Evolutionary conservation across 2,113 vertebrate genomes (phyloP).

Genomic region (Percina caprodes): DNA sequence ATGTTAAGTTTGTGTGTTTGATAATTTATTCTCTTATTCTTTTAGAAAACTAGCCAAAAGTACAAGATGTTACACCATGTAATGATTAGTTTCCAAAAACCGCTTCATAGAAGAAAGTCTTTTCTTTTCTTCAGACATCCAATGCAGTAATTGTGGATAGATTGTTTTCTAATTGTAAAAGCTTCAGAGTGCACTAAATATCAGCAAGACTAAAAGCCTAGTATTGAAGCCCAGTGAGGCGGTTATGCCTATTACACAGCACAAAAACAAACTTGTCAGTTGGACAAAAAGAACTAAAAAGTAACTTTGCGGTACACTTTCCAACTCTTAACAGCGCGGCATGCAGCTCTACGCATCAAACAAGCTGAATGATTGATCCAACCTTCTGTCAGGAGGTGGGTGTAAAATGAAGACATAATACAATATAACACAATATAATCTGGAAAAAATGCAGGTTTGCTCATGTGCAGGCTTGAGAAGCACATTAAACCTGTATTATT

Average conservation of each 20-base stretch:
- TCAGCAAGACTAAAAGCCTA: background rate
- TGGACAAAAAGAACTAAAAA: background rate
- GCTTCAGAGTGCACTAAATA: background rate
- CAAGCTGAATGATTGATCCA: background rate
- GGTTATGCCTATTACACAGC: background rate
- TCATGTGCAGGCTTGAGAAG: background rate
- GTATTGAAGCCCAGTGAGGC: background rate
- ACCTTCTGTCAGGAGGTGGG: background rate
- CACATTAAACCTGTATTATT: background rate
- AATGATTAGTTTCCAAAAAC: conserved; percentile 4
- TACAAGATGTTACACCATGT: background rate
- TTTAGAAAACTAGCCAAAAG: background rate
- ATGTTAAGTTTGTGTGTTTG: background rate
- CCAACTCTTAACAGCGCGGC: background rate
- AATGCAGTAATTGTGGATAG: background rate
- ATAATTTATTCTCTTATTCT: background rate
- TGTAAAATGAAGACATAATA: background rate
- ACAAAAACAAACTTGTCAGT: background rate
- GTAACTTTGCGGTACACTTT: background rate
- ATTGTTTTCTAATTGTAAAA: background rate
- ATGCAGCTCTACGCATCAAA: background rate
- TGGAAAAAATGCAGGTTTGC: no score
- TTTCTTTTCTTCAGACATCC: background rate
- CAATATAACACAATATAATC: background rate
- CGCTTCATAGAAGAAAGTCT: background rate